Conservation (phyloP, 2,113 vertebrate genomes). For the Rhagologus leucostigma region DNA sequence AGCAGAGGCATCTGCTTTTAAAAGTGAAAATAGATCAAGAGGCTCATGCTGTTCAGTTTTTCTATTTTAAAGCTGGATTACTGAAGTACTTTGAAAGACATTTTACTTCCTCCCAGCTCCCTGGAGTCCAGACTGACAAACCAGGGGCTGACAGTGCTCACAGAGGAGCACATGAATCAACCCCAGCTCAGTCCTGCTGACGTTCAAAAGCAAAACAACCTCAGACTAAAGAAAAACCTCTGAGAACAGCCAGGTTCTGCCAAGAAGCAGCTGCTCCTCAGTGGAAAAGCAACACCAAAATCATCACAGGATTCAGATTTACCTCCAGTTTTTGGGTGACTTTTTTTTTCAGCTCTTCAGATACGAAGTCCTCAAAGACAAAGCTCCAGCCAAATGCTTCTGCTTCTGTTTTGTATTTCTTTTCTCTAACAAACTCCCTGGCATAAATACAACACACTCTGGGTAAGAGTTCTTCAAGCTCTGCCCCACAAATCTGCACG, state of each 20-base stretch:
- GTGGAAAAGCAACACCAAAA: neutral
- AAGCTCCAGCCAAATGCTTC: slow-evolving; percentile 95
- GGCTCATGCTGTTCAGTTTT: neutral
- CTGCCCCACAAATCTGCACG: neutral
- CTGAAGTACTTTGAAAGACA: neutral
- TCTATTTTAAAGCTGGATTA: neutral
- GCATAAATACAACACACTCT: neutral
- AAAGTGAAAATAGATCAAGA: neutral
- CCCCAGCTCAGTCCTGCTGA: neutral
- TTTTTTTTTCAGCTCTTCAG: slow-evolving; percentile 85
- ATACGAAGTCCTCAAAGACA: slow-evolving; percentile 94
- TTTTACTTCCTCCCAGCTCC: neutral
- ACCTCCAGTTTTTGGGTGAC: slow-evolving; percentile 87
- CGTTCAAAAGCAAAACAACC: neutral
- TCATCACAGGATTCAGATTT: slow-evolving; percentile 35
- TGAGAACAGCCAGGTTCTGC: neutral
- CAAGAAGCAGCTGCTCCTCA: neutral
- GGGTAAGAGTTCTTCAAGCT: neutral
- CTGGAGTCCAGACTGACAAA: neutral
- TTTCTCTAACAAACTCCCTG: slow-evolving; percentile 88
- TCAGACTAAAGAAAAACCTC: neutral
- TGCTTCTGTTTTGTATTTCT: slow-evolving; percentile 91
- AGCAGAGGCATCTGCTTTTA: neutral
- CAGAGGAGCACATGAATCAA: neutral
- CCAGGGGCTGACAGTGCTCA: neutral